Evolutionary conservation across 2,888 invertebrate genomes (phyloP), one percentile per base, ranked within the genome.

Genomic region (Harpagoxenus sublaevis): DNA sequence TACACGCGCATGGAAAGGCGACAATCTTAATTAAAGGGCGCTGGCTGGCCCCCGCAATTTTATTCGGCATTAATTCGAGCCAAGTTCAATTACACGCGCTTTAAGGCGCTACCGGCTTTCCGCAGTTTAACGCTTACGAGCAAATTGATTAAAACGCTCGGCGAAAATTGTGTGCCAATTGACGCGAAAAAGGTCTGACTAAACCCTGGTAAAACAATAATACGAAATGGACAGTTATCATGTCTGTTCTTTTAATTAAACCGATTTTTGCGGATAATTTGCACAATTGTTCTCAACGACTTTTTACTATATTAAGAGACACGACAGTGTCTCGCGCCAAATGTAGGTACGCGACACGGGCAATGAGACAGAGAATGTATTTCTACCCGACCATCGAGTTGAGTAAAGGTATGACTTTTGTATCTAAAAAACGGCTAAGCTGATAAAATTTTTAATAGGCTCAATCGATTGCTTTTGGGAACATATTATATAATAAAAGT

Each of bases 21-120:
- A 89, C 89, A 86, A 89, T 91, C 91, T 91, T 89, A 91, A 90
- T 90, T 91, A 90, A 89, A 79, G 78, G 65, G 73, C 62, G 74
- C 65, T 75, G 65, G 45, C 45, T 12, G 28, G 48, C 3, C 10
- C 48, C 63, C 70, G 18, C 45, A 65, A 66, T 75, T 86, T 77
- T 71, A 65, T 87, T 84, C 79, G 75, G 65, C 83, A 74, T 74
- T 86, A 74, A 74, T 77, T 73, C 57, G 39, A 65, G 78, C 60
- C 83, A 82, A 87, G 85, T 85, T 89, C 77, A 81, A 86, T 89
- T 86, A 83, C 88, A 65, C 63, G 45, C 53, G 48, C n/a, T 48
- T 81, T 81, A 51, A 60, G 28, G 48, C 18, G 39, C 73, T 23
- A 55, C n/a, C 39, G 48, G 71, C 60, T 42, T 66, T 45, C 60